These are phyloP conservation scores for Polyergus mexicanus DNA, from an alignment of 1,140 invertebrate species.

Conservation along the genomic window DNA sequence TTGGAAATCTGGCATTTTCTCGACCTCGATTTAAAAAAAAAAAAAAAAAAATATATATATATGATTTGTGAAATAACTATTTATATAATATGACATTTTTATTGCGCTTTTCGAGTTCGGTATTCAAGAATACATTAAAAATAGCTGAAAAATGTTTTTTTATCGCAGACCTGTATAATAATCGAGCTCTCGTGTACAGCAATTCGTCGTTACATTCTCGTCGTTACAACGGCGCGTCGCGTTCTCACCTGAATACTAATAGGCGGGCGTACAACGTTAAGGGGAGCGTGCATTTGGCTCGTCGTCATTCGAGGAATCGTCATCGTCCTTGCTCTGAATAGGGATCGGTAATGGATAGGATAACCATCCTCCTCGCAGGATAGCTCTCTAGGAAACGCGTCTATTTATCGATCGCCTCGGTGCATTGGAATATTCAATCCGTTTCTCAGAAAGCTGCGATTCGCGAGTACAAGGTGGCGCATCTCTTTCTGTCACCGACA, in stretches of 20 bases:
- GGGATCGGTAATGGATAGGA: conserved; percentile 67
- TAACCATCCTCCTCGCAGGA: conserved; percentile 44
- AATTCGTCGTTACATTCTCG: conserved; percentile 50
- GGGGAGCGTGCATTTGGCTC: conserved; percentile 18
- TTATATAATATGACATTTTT: no score
- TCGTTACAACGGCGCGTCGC: conserved; percentile 58
- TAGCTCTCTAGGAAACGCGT: conserved; percentile 73
- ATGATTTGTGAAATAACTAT: no score
- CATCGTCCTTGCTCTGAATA: conserved; percentile 59
- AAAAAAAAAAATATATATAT: no score
- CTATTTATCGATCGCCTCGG: conserved; percentile 74
- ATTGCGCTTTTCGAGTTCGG: no score
- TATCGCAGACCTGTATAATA: not conserved
- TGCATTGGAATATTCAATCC: conserved; percentile 72
- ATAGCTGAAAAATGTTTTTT: no score
- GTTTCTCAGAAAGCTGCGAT: conserved; percentile 17
- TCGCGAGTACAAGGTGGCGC: not conserved
- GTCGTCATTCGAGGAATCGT: conserved; percentile 34
- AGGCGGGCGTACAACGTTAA: conserved; percentile 15
- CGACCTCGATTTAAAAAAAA: no score
- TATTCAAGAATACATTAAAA: no score
- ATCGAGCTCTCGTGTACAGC: conserved; percentile 2
- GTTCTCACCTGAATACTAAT: conserved; percentile 62
- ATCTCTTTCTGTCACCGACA: conserved; percentile 1
- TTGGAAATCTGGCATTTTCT: no score